phyloP scores from a whole-genome alignment of 1,140 invertebrate species.

The Bradysia coprophila region DNA sequence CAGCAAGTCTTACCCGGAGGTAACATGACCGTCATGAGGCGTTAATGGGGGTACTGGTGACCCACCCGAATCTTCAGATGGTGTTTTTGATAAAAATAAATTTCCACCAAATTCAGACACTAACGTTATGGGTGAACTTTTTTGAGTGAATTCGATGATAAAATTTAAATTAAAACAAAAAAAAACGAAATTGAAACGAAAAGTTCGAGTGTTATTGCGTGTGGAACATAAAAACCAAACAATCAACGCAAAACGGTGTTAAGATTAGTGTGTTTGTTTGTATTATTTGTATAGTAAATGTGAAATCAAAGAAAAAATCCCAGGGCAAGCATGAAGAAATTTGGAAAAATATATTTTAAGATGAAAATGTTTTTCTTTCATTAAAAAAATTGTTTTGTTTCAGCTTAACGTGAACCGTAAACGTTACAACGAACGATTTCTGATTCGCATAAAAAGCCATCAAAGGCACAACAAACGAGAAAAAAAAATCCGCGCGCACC shows the following conservation, averaged over 20 bases:
- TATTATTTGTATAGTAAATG: not conserved
- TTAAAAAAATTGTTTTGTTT: no score
- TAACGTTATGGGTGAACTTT: constrained; percentile 72
- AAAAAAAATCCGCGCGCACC: no score
- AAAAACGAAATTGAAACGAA: constrained; percentile 2
- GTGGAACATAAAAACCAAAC: not conserved
- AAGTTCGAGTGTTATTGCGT: not conserved
- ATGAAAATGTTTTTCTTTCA: no score
- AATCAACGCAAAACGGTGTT: no score
- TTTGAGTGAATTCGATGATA: constrained; percentile 1
- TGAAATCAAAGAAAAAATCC: not conserved
- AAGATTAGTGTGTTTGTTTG: not conserved
- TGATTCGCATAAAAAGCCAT: no score
- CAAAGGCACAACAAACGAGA: no score
- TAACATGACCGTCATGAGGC: constrained; percentile 24
- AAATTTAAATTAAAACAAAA: constrained; percentile 5
- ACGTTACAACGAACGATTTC: no score
- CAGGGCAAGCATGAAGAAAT: not conserved
- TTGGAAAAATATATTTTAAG: not conserved
- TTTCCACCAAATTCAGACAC: constrained; percentile 71
- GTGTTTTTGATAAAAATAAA: constrained; percentile 67
- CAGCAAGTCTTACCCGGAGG: constrained; percentile 18
- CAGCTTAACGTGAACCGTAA: no score
- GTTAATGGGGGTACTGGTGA: constrained; percentile 26
- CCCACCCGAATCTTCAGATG: constrained; percentile 59